Evolutionary conservation across 2,888 invertebrate genomes (phyloP).

Genomic region (Troides helena): DNA sequence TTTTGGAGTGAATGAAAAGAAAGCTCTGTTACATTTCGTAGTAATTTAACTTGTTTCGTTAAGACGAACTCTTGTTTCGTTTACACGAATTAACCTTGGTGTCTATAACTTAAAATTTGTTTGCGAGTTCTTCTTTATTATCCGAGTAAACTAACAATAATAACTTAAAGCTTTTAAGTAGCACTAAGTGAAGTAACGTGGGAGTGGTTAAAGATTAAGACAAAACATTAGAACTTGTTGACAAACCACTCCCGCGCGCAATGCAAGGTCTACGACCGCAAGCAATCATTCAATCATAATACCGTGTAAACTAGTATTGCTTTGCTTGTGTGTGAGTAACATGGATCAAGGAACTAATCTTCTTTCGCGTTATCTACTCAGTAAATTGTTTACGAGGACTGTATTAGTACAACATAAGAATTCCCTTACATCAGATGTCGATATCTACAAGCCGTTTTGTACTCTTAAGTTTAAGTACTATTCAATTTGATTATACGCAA

Average conservation of each 20-base stretch:
- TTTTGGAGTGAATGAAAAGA: not conserved
- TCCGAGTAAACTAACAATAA: not conserved
- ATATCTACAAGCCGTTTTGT: no score
- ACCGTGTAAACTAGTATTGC: constrained; percentile 25
- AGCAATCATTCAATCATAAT: constrained; percentile 30
- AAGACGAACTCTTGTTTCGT: not conserved
- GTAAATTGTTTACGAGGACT: not conserved
- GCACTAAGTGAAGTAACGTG: constrained; percentile 14
- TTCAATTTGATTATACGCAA: no score
- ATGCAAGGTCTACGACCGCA: constrained; percentile 29
- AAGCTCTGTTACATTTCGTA: no score
- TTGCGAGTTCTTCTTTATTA: no score
- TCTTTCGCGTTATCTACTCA: constrained; percentile 9
- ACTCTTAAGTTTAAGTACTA: no score
- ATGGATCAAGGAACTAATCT: constrained; percentile 18
- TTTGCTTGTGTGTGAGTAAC: constrained; percentile 23
- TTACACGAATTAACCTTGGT: not conserved
- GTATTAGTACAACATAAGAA: not conserved
- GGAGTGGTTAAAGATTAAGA: constrained; percentile 21
- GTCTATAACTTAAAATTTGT: not conserved
- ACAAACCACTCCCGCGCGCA: constrained; percentile 29
- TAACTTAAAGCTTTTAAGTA: constrained; percentile 11
- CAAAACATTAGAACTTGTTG: constrained; percentile 29
- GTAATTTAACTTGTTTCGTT: no score
- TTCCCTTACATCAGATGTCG: no score